Evolutionary conservation across 2,888 invertebrate species (phyloP), one percentile per base, ranked within the genome.

Genomic region (Tanypteryx hageni): DNA sequence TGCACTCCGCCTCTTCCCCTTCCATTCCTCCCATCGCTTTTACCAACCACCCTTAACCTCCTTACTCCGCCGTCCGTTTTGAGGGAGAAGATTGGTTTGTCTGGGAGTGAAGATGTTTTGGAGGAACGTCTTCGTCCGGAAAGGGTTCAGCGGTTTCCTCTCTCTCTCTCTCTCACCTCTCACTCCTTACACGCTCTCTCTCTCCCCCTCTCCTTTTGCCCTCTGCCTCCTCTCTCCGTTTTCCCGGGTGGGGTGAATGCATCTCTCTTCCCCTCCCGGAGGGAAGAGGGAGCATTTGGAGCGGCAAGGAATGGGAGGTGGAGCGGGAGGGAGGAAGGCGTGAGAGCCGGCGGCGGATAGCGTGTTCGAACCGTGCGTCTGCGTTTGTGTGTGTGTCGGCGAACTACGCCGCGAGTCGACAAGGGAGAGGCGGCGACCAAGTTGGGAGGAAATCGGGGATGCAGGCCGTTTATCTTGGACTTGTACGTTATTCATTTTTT

Each of bases 71-170:
- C 86, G 86, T 61, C 86, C 59, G 59, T 44, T 58, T 57, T 14
- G 61, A 14, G 59, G 86, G 59, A 58, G 59, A 86, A 59, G 86
- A 86, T 86, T 86, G 86, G 86, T 86, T 86, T 86, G 86, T 86
- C 86, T 86, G 86, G 27, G n/a, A 22, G 16, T 27, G 27, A 58
- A 86, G 61, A 61, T 61, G 61, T 86, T 86, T 86, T 56, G 86
- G 27, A 86, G 61, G 86, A 86, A 31, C 58, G 86, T 61, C 86
- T 86, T 86, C 86, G n/a, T 59, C 58, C 22, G 57, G 58, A 27
- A 59, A 59, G 59, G 22, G 44, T n/a, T n/a, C 85, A 22, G 86
- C 61, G 86, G 16, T 61, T 31, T 31, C 27, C 86, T 61, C 44
- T 44, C 44, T 44, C 44, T 44, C 44, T 44, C 44, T 44, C 44